Evolutionary conservation across 2,888 invertebrate species (phyloP), one percentile per base, ranked within the genome.

Genomic region (Xestobium rufovillosum): DNA sequence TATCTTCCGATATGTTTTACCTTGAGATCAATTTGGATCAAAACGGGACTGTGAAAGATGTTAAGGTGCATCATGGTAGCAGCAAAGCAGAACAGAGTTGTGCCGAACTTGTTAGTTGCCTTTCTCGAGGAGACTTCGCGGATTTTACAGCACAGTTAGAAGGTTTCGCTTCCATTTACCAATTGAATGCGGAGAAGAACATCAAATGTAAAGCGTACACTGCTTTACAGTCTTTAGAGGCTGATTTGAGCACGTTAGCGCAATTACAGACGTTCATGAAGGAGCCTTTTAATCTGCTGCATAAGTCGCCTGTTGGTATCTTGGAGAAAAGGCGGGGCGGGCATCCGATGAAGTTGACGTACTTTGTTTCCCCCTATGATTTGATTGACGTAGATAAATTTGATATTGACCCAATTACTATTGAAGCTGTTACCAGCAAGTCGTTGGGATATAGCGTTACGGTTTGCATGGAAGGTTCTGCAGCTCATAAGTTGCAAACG

Each of bases 1-100:
- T 95, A 62, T 91, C 89, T 26, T 91, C 91, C 0, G 95, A 95
- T 60, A 92, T 94, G 92, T 95, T 95, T 66, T 92, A 89, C 63
- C 73, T 95, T 50, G 92, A 95, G 70, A 85, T 96, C 52, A 69
- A 88, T 35, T 71, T 95, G 36, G 91, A 94, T 56, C 72, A 81
- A 2, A 78, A 76, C 25, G 94, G 92, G 14, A 75, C 78, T 17
- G 83, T 95, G 1, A 83, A 84, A 58, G 94, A 94, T 72, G 92
- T 94, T 1, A 80, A 80, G 62, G 82, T 95, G 38, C 89, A 92
- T 63, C 92, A 94, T 61, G 91, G 91, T 65, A 88, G 88, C 52
- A 88, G 87, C 69, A 75, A 72, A 39, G 79, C 80, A 47, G 82
- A 80, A 50, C 80, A 91, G 72, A 89, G 88, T 55, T 91, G 90